These are phyloP conservation scores for Sebastolobus altivelis DNA, from an alignment of 2,797 vertebrate species.

Conservation along the genomic window DNA sequence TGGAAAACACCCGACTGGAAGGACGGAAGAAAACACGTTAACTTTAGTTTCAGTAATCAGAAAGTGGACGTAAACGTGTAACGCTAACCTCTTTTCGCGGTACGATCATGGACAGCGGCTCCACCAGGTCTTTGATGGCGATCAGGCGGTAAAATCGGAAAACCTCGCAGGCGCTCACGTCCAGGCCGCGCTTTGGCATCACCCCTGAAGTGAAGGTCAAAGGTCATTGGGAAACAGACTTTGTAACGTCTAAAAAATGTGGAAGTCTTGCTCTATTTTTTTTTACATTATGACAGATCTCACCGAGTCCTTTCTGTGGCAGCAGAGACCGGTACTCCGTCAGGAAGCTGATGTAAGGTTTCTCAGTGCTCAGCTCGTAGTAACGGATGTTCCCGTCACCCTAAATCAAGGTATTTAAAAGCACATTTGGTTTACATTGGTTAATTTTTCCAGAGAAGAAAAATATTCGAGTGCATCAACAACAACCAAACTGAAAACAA, in stretches of 20 bases:
- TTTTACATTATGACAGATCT: constrained; percentile 48
- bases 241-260: too few relatives aligned
- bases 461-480: too few relatives aligned
- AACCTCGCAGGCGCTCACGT: constrained; percentile 90
- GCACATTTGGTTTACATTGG: not conserved
- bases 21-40: not conserved
- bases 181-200: constrained; percentile 94
- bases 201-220: constrained; percentile 75
- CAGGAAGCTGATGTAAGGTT: constrained; percentile 92
- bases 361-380: constrained; percentile 87
- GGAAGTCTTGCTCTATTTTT: too few relatives aligned
- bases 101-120: constrained; percentile 92
- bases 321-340: constrained; percentile 88
- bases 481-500: not conserved
- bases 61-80: fast-evolving
- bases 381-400: constrained; percentile 83
- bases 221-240: not conserved
- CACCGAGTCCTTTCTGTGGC: constrained; percentile 96
- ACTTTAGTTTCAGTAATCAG: not conserved
- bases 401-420: constrained; percentile 36
- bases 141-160: constrained; percentile 94
- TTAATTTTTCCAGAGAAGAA: not conserved
- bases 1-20: constrained; percentile 90
- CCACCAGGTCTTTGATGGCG: constrained; percentile 86
- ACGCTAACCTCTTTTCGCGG: constrained; percentile 85